Evolutionary conservation across 2,888 invertebrate genomes (phyloP), one percentile per base, ranked within the genome.

Genomic region (Cryptocephalus primarius): DNA sequence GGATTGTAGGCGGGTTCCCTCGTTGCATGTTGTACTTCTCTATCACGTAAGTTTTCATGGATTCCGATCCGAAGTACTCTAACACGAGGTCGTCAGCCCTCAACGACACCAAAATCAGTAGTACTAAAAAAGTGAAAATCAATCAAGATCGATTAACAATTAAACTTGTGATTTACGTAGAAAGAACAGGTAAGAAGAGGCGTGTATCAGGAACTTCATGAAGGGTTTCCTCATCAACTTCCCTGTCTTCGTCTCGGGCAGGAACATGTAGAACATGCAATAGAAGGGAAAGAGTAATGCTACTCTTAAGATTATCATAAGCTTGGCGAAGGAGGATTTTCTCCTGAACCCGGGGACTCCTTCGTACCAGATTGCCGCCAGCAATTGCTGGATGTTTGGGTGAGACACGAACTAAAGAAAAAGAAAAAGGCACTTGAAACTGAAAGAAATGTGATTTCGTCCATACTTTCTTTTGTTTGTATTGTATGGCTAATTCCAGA

Each of bases 131-230:
- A 42, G 22, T 22, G 22, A 22, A 6, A 22, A 22, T 22, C 22
- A 22, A 22, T 32, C 14, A 33, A 33, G 38, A 22, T 14, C 11
- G 38, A 8, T 46, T 38, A 11, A 32, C 31, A 36, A 36, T 36
- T 36, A 2, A 43, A 32, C n/a, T 33, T 38, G 13, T 33, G 41
- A 82, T 88, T 85, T 72, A 95, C 95, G 75, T 51, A 96, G 75
- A 69, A 95, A 96, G 72, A 91, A 90, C 54, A 94, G 72, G 67
- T 96, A 96, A 10, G 94, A 92, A 0, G 93, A 86, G 8, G 92
- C 92, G 64, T 95, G 94, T 45, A 91, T 86, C 61, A 96, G 79
- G 68, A 96, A 96, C 72, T 95, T 95, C 85, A 96, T 91, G 66
- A 95, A 95, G 0, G 96, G 95, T 67, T 91, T 90, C 55, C 90